A percentile compares a stretch with the other conserved stretches of the same genome.
These are phyloP conservation scores for Acanthopleura granulata DNA, from an alignment of 2,888 invertebrate species.

Conservation along the genomic window DNA sequence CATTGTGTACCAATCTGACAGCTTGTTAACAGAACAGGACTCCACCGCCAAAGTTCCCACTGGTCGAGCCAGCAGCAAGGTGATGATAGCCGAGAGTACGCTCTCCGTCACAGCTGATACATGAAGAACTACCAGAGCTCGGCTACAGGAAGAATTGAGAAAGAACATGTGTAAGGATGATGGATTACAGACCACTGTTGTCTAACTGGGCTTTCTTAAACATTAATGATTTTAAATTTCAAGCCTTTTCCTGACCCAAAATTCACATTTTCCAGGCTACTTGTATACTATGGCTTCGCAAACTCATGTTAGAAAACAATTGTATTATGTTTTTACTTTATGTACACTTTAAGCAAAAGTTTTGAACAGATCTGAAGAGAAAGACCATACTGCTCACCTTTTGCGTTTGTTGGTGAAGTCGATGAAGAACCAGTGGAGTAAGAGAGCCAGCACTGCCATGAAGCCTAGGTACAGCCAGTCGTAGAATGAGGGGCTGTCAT, in stretches of 20 bases:
- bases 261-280: no score
- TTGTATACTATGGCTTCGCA: no score
- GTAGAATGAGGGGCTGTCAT: constrained; percentile 82
- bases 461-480: constrained; percentile 96
- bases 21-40: constrained; percentile 83
- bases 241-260: no score
- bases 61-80: constrained; percentile 87
- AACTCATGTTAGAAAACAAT: no score
- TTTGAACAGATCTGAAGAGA: constrained; percentile 81
- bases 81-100: constrained; percentile 79
- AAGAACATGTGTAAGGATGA: background rate
- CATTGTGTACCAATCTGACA: constrained; percentile 97
- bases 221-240: no score
- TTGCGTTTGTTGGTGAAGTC: constrained; percentile 81
- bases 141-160: constrained; percentile 67
- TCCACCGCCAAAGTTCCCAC: constrained; percentile 81
- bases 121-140: constrained; percentile 83
- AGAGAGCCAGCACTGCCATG: constrained; percentile 89
- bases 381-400: constrained; percentile 80
- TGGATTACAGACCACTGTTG: no score
- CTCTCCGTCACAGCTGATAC: constrained; percentile 88
- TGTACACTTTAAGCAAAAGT: no score
- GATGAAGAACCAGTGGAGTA: constrained; percentile 93
- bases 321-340: no score
- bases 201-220: no score